Evolutionary conservation across 2,113 vertebrate genomes (phyloP), one percentile per base, ranked within the genome.

Genomic region (Vireo altiloquus): DNA sequence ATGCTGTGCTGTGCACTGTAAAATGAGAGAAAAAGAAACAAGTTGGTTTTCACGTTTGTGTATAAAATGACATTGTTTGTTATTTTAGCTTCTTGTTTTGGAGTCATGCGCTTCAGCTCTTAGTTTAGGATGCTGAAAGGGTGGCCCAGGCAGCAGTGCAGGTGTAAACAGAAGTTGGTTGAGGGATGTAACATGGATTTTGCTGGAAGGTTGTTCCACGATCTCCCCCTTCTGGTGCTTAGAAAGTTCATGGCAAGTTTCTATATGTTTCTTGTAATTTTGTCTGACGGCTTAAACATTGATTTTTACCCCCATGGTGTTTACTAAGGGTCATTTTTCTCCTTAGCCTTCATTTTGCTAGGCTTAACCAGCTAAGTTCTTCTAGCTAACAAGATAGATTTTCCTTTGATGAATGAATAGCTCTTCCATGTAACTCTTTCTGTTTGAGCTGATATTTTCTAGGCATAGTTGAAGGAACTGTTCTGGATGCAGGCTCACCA

Each of bases 201-300:
- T 95, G 42, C 40, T 79, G 74, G 75, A 95, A 95, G 89, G 57
- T 92, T 95, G 83, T 89, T 97, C 81, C 70, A 89, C 37, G 7
- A 33, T 95, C 96, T 97, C 91, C 91, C 96, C 94, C 91, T 96
- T 97, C 95, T 96, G 94, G 94, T 95, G 49, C 74, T 87, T 91
- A 61, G 37, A 72, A 94, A 96, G 89, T 91, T 94, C 49, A 33
- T 94, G 77, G 42, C 80, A 75, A 50, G 27, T 87, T 94, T 52
- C 52, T 84, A 0, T 65, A 47, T 39, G 16, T 77, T 91, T 65
- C 65, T 63, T 92, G 35, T 70, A 63, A 59, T 88, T 93, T 92
- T 75, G 22, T 81, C 39, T 91, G 40, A 37, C 8, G 1, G 17
- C 35, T 78, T 87, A 75, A 86, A 74, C 35, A 71, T 57, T 78